A percentile compares a stretch with the other conserved stretches of the same genome.
Evolutionary conservation across 2,113 vertebrate species (phyloP).

Genomic region (Brachionichthys hirsutus): DNA sequence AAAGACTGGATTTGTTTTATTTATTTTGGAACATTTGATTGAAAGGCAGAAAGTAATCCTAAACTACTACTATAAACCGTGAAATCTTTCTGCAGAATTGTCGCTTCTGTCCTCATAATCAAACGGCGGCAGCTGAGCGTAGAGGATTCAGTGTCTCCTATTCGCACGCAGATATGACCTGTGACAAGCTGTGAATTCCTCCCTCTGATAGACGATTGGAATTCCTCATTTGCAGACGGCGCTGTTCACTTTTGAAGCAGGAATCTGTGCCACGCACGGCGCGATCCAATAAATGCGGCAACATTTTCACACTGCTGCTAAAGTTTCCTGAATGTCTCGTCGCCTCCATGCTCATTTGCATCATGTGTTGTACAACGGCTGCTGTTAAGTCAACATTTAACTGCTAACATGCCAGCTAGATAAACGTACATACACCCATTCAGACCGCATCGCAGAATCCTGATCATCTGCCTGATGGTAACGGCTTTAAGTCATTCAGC

Average conservation of each 20-base stretch:
- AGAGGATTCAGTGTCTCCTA: constrained; percentile 23
- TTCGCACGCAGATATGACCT: constrained; percentile 41
- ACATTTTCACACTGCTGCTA: constrained; percentile 48
- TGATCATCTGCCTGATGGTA: no score
- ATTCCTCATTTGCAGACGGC: constrained; percentile 42
- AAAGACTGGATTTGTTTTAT: no score
- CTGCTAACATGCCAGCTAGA: constrained; percentile 32
- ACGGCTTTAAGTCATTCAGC: no score
- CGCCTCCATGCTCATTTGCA: constrained; percentile 16
- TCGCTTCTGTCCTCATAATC: constrained; percentile 10
- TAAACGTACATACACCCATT: background rate
- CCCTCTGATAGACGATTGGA: constrained; percentile 9
- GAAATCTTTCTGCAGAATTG: constrained; percentile 10
- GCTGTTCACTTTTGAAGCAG: constrained; percentile 41
- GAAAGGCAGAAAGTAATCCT: no score
- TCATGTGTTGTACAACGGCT: no score
- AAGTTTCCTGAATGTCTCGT: constrained; percentile 28
- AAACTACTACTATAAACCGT: no score
- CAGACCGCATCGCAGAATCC: no score
- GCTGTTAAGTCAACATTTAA: constrained; percentile 12
- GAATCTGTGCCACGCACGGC: constrained; percentile 60
- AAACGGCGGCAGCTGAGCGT: constrained; percentile 15
- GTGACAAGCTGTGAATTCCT: constrained; percentile 55
- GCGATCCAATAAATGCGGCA: constrained; percentile 53
- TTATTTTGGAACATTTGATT: no score